phyloP scores from a whole-genome alignment of 92 coral and sea anemone genomes.

The Porites rus region DNA sequence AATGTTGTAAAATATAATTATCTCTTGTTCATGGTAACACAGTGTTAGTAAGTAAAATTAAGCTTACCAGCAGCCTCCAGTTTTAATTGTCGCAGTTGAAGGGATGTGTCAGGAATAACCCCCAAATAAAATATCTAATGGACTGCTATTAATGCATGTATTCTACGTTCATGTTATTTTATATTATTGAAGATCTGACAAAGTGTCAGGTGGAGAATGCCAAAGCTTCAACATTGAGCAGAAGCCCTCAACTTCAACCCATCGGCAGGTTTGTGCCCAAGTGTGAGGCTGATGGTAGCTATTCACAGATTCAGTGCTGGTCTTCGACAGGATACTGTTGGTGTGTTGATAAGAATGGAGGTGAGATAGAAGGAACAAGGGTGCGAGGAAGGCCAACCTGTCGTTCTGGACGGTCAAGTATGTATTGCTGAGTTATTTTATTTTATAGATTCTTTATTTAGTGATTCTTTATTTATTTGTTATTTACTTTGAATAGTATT shows the following conservation, averaged over 20 bases:
- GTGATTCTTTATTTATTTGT: not conserved
- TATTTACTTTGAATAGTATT: not conserved
- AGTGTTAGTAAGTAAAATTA: no score
- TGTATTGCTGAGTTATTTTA: not conserved
- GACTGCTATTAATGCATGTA: no score
- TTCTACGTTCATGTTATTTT: not conserved
- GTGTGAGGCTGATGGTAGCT: slow-evolving; percentile 76
- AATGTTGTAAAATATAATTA: no score
- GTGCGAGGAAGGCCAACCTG: slow-evolving; percentile 87
- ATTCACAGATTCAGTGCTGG: slow-evolving; percentile 88
- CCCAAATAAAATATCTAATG: no score
- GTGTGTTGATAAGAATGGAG: slow-evolving; percentile 86
- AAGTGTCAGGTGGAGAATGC: slow-evolving; percentile 75
- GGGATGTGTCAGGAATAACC: no score
- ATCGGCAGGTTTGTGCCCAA: slow-evolving; percentile 86
- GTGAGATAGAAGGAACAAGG: slow-evolving; percentile 76
- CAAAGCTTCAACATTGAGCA: slow-evolving; percentile 71
- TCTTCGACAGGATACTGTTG: slow-evolving; percentile 94
- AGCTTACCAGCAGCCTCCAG: no score
- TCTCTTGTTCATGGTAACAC: no score
- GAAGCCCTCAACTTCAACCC: slow-evolving; percentile 70
- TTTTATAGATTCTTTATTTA: no score
- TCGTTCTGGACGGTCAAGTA: slow-evolving; percentile 62
- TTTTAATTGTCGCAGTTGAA: no score
- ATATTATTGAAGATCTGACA: slow-evolving; percentile 54